Evolutionary conservation across 2,113 vertebrate genomes (phyloP).

Genomic region (Archocentrus centrarchus): DNA sequence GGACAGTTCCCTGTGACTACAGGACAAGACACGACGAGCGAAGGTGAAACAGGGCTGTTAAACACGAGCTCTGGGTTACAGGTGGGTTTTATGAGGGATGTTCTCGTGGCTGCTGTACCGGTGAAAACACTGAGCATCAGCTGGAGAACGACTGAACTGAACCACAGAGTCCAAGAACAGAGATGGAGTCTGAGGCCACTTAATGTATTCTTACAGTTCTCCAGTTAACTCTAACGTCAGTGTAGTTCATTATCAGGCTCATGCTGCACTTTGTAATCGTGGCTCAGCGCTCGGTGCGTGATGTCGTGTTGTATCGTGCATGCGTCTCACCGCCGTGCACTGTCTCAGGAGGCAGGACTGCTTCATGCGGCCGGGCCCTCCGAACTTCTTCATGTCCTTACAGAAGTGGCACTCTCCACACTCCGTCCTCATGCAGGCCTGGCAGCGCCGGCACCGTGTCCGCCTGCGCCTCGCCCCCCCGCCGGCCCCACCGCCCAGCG

Average conservation of each 20-base stretch:
- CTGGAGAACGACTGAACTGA: neutral
- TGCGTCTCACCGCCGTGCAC: slow-evolving; percentile 89
- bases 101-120: too few species aligned
- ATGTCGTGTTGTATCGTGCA: neutral
- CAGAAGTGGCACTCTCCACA: slow-evolving; percentile 96
- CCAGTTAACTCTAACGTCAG: neutral
- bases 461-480: slow-evolving; percentile 88
- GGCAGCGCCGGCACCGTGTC: slow-evolving; percentile 92
- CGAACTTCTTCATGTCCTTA: slow-evolving; percentile 96
- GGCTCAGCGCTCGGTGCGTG: neutral
- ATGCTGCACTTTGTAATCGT: too few species aligned
- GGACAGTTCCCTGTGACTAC: neutral
- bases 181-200: too few species aligned
- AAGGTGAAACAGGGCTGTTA: neutral
- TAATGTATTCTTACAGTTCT: neutral
- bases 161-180: neutral
- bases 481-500: slow-evolving; percentile 81
- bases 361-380: slow-evolving; percentile 93
- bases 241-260: neutral
- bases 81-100: neutral
- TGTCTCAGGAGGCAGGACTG: slow-evolving; percentile 93
- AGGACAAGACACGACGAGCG: too few species aligned
- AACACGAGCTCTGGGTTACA: neutral
- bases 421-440: slow-evolving; percentile 92
- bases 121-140: too few species aligned